Evolutionary conservation across 92 coral and sea anemone genomes (phyloP).

Genomic region (Actinostola sp.): DNA sequence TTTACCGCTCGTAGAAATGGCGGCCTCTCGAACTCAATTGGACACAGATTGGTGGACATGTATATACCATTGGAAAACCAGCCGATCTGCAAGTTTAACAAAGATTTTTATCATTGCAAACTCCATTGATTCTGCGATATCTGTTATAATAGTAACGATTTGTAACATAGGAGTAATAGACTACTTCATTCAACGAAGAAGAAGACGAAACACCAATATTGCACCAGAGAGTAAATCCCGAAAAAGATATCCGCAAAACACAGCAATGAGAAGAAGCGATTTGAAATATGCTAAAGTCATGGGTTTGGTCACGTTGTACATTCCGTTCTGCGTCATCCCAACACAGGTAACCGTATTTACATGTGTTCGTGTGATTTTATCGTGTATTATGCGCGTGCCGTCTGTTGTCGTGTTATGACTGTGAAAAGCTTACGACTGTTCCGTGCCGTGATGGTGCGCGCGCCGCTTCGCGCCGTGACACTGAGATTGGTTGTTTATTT

Average conservation of each 20-base stretch:
- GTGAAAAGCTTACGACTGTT: too few species aligned
- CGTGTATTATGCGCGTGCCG: too few species aligned
- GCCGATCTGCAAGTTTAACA: constrained; percentile 19
- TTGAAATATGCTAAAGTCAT: constrained; percentile 61
- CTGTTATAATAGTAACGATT: constrained; percentile 33
- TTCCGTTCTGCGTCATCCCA: constrained; percentile 42
- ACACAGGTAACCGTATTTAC: constrained; percentile 42
- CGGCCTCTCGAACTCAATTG: background rate
- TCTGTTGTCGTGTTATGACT: too few species aligned
- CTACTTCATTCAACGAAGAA: constrained; percentile 54
- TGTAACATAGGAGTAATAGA: constrained; percentile 62
- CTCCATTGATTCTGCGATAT: constrained; percentile 42
- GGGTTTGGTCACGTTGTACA: constrained; percentile 46
- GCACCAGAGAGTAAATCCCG: constrained; percentile 30
- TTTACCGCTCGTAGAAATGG: constrained; percentile 48
- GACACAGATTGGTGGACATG: constrained; percentile 43
- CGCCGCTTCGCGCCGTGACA: too few species aligned
- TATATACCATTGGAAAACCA: constrained; percentile 56
- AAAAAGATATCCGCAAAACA: background rate
- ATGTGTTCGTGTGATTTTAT: background rate
- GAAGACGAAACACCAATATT: constrained; percentile 17
- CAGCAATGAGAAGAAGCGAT: constrained; percentile 30
- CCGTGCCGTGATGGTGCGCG: too few species aligned
- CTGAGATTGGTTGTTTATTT: too few species aligned
- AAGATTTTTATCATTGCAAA: constrained; percentile 33